Conservation (phyloP, 92 coral and sea anemone genomes). For the Virgularia gustaviana region DNA sequence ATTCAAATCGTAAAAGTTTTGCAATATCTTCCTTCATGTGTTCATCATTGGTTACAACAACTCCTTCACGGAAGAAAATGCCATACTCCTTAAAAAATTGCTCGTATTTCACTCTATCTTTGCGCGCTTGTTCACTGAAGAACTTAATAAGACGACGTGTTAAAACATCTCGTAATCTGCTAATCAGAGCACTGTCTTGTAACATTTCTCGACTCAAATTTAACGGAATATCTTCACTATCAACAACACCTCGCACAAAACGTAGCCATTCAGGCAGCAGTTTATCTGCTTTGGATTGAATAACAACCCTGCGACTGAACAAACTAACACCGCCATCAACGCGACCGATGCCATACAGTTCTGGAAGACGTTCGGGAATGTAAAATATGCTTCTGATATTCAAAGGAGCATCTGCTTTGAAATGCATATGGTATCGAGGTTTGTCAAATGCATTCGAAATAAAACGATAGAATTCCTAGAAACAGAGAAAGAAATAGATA, state of each 20-base stretch:
- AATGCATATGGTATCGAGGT: constrained; percentile 89
- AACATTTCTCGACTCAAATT: constrained; percentile 90
- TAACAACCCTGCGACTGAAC: constrained; percentile 85
- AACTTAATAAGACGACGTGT: constrained; percentile 78
- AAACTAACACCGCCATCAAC: constrained; percentile 77
- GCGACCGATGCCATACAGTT: constrained; percentile 65
- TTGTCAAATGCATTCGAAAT: constrained; percentile 82
- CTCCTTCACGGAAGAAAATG: constrained; percentile 81
- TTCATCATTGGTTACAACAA: constrained; percentile 73
- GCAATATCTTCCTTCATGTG: constrained; percentile 79
- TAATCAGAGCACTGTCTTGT: constrained; percentile 90
- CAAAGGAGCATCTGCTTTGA: constrained; percentile 93
- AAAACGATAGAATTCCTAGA: constrained; percentile 88
- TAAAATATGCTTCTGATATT: constrained; percentile 92
- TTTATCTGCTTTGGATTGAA: constrained; percentile 75
- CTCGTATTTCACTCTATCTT: constrained; percentile 91
- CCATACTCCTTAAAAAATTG: constrained; percentile 86
- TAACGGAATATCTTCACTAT: constrained; percentile 94
- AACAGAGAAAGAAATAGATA: not conserved
- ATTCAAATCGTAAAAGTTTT: constrained; percentile 82
- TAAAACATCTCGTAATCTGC: constrained; percentile 73
- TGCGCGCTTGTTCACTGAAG: constrained; percentile 74
- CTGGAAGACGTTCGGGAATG: constrained; percentile 87
- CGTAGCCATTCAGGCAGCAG: constrained; percentile 89
- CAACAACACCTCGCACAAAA: constrained; percentile 95